A percentile compares a stretch with the other conserved stretches of the same genome.
Conservation (phyloP, 2,113 vertebrate species). For the Aramus guarauna region DNA sequence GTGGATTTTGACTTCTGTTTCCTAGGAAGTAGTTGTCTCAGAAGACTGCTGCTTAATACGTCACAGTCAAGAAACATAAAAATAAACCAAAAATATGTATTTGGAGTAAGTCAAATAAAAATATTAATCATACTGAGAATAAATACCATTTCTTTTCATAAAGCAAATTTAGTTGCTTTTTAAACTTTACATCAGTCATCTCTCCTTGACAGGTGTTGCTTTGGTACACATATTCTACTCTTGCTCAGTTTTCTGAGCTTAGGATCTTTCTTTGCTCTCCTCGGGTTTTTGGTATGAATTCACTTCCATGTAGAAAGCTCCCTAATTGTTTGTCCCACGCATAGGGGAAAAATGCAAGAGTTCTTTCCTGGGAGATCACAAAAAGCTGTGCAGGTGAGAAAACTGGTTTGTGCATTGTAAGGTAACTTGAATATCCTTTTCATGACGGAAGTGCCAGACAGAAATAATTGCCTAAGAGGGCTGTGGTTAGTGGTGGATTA, state of each 20-base stretch:
- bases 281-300: not conserved
- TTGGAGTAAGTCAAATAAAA: not conserved
- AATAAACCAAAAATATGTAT: not conserved
- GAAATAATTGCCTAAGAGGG: not conserved
- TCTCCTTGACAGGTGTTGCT: not conserved
- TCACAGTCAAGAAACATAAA: not conserved
- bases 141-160: not conserved
- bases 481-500: constrained; percentile 1
- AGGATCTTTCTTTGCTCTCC: not conserved
- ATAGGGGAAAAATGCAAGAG: not conserved
- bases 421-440: not conserved
- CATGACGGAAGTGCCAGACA: constrained; percentile 5
- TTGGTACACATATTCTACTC: not conserved
- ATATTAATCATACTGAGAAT: not conserved
- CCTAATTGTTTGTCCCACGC: not conserved
- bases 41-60: not conserved
- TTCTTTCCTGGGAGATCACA: not conserved
- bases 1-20: not conserved
- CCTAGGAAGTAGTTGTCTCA: not conserved
- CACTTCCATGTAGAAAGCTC: not conserved
- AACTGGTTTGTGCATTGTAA: not conserved
- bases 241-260: not conserved
- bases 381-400: not conserved
- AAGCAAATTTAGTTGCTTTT: not conserved
- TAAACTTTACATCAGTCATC: not conserved